A percentile compares a stretch with the other conserved stretches of the same genome.
Conservation (phyloP, 2,888 invertebrate genomes). For the Capitulum mitella region DNA sequence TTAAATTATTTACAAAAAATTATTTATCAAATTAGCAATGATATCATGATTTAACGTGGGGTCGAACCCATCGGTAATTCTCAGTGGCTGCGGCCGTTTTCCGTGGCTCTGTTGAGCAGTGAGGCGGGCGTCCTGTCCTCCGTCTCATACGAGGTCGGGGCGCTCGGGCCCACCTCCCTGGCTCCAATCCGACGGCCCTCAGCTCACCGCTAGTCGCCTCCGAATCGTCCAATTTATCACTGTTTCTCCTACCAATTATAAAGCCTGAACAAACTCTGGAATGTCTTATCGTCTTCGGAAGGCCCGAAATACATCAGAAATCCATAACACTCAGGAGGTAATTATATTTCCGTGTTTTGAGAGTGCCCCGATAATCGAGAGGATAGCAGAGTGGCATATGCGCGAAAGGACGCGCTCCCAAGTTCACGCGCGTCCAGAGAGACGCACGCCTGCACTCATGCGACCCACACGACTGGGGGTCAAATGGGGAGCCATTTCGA, state of each 20-base stretch:
- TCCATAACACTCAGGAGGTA: slow-evolving; percentile 8
- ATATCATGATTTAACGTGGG: too few relatives aligned
- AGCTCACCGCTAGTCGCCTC: background rate
- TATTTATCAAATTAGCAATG: too few relatives aligned
- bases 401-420: background rate
- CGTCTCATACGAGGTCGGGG: too few relatives aligned
- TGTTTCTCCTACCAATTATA: slow-evolving; percentile 13
- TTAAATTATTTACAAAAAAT: too few relatives aligned
- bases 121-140: too few relatives aligned
- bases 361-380: background rate
- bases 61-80: too few relatives aligned
- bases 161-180: background rate
- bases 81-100: too few relatives aligned
- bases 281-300: background rate
- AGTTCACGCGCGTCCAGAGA: background rate
- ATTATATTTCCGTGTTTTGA: slow-evolving; percentile 12
- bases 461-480: background rate
- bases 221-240: slow-evolving; percentile 22
- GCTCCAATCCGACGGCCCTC: background rate
- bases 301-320: slow-evolving; percentile 5
- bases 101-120: too few relatives aligned
- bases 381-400: slow-evolving; percentile 1
- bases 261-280: slow-evolving; percentile 17
- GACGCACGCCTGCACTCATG: background rate
- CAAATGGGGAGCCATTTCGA: too few relatives aligned